These are phyloP conservation scores for Sebastes miniatus DNA, from an alignment of 2,797 vertebrate species.

Conservation along the genomic window DNA sequence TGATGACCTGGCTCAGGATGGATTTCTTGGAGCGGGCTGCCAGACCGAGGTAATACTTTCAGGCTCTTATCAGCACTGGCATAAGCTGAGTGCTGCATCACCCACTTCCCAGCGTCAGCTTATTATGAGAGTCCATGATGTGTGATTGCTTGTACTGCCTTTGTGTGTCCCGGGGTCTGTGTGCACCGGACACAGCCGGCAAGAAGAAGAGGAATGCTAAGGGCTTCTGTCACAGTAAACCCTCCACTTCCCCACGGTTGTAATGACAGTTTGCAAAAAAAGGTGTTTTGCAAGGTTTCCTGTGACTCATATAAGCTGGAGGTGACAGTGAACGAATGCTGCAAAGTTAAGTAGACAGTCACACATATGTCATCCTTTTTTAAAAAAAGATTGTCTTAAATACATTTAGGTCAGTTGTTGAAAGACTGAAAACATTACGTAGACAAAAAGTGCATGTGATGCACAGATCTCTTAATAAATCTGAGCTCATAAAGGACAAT, in stretches of 20 bases:
- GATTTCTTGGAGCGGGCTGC: slow-evolving; percentile 83
- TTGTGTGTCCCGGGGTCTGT: slow-evolving; percentile 68
- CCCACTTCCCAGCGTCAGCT: slow-evolving; percentile 83
- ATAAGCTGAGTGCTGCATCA: slow-evolving; percentile 85
- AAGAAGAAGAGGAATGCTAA: slow-evolving; percentile 39
- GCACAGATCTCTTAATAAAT: not conserved
- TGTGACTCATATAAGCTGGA: slow-evolving; percentile 50
- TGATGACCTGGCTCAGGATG: slow-evolving; percentile 86
- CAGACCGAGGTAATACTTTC: slow-evolving; percentile 83
- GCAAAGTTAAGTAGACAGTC: slow-evolving; percentile 41
- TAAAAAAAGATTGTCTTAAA: slow-evolving; percentile 10
- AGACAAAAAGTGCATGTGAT: not conserved
- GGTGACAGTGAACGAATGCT: slow-evolving; percentile 34
- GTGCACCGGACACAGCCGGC: slow-evolving; percentile 48
- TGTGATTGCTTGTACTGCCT: slow-evolving; percentile 80
- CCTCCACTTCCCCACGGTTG: slow-evolving; percentile 31
- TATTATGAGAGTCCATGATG: slow-evolving; percentile 83
- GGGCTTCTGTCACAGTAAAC: slow-evolving; percentile 46
- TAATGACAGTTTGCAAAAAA: slow-evolving; percentile 43
- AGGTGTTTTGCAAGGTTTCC: slow-evolving; percentile 55
- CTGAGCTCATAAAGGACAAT: slow-evolving; percentile 4
- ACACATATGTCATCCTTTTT: slow-evolving; percentile 18
- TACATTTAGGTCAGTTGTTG: not conserved
- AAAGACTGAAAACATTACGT: not conserved
- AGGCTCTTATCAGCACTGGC: slow-evolving; percentile 84